Evolutionary conservation across 2,113 vertebrate species (phyloP).

Genomic region (Ascaphus truei): DNA sequence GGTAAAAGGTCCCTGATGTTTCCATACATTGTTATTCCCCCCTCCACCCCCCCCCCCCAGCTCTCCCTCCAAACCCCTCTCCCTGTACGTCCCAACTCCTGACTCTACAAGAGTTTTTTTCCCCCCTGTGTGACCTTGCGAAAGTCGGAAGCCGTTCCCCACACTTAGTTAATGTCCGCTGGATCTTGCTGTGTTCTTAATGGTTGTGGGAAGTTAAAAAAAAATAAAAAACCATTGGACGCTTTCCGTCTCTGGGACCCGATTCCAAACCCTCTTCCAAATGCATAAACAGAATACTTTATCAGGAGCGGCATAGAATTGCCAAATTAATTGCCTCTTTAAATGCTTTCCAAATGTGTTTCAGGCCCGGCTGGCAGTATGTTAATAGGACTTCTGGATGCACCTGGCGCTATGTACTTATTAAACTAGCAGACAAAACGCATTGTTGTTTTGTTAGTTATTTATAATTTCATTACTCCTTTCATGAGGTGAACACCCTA

Average conservation of each 20-base stretch:
- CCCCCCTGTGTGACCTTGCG: background rate
- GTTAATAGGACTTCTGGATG: conserved; percentile 14
- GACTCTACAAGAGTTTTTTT: background rate
- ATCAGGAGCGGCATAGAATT: conserved; percentile 22
- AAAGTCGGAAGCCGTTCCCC: background rate
- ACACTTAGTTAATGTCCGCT: background rate
- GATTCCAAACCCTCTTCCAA: background rate
- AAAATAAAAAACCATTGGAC: too few species aligned
- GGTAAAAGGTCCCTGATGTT: background rate
- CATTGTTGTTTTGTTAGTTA: conserved; percentile 5
- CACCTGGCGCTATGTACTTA: conserved; percentile 18
- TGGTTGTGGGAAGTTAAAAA: background rate
- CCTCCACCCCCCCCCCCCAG: too few species aligned
- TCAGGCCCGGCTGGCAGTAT: conserved; percentile 14
- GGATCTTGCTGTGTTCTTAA: background rate
- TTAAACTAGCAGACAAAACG: conserved; percentile 9
- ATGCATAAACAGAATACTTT: conserved; percentile 9
- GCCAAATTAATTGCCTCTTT: conserved; percentile 24
- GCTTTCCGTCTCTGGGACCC: background rate
- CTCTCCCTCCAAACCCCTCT: background rate
- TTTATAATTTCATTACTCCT: conserved; percentile 21
- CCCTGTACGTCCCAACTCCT: background rate
- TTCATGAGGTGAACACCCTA: background rate
- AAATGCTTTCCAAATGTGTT: conserved; percentile 14
- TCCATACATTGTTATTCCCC: too few species aligned